phyloP scores from a whole-genome alignment of 2,888 invertebrate species.

The Spicauda simplicius region DNA sequence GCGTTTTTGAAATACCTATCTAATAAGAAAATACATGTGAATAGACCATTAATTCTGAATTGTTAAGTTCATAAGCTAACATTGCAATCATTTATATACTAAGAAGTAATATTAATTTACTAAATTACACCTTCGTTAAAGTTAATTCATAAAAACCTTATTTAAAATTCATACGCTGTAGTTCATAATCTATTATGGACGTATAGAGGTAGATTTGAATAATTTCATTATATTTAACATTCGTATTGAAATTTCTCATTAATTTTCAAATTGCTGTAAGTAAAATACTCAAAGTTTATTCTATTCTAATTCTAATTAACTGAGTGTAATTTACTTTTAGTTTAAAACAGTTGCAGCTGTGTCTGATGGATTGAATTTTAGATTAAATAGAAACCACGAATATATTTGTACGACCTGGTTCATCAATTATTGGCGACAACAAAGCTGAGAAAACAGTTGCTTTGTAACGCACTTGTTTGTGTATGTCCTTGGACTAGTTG shows the following conservation, averaged over 20 bases:
- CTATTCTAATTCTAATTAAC: neutral
- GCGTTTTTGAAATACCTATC: neutral
- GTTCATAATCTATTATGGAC: neutral
- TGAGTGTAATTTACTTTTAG: neutral
- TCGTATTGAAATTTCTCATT: neutral
- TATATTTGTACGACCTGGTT: constrained; percentile 2
- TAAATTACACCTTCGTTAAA: neutral
- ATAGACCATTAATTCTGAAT: neutral
- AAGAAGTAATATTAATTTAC: neutral
- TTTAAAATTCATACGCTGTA: neutral
- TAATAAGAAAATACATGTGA: neutral
- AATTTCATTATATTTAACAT: neutral
- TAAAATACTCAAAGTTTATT: neutral
- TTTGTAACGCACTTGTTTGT: neutral
- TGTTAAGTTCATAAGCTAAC: neutral
- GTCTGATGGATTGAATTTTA: constrained; percentile 1
- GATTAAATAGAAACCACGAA: constrained; percentile 16
- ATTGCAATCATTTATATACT: neutral
- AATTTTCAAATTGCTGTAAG: neutral
- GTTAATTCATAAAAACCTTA: neutral
- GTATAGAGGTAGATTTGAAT: neutral
- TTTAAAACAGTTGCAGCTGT: neutral
- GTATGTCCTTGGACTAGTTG: constrained; percentile 19
- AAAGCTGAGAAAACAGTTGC: constrained; percentile 4
- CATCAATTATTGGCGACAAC: neutral